Percentiles rank a stretch among this genome's conserved stretches.
phyloP scores from a whole-genome alignment of 1,140 invertebrate genomes.

The Seison nebaliae region DNA sequence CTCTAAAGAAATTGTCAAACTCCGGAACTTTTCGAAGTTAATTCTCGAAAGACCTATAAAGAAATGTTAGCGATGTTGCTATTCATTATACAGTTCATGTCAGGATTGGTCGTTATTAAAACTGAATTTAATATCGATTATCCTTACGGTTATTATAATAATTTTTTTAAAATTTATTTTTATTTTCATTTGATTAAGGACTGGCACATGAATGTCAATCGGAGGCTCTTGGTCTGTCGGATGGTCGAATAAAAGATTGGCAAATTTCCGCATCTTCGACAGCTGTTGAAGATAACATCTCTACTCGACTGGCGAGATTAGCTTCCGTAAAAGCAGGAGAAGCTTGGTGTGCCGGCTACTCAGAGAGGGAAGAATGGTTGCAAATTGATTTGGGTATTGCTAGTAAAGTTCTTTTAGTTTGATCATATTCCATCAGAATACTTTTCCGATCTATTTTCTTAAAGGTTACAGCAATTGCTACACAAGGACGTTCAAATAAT shows the following conservation, averaged over 20 bases:
- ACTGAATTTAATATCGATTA: too few species aligned
- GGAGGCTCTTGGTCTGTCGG: slow-evolving; percentile 6
- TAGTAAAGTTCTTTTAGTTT: slow-evolving; percentile 25
- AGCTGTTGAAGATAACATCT: slow-evolving; percentile 30
- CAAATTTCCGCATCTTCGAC: slow-evolving; percentile 34
- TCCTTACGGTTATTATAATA: too few species aligned
- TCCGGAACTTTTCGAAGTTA: too few species aligned
- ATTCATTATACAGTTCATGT: too few species aligned
- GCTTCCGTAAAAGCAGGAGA: slow-evolving; percentile 30
- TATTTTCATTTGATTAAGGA: too few species aligned
- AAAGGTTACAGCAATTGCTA: slow-evolving; percentile 33
- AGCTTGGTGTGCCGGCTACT: slow-evolving; percentile 33
- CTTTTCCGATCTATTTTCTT: slow-evolving; percentile 9
- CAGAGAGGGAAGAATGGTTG: slow-evolving; percentile 33
- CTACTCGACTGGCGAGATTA: slow-evolving; percentile 33
- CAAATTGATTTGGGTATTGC: slow-evolving; percentile 31
- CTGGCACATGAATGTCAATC: slow-evolving; percentile 1
- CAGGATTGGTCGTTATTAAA: too few species aligned
- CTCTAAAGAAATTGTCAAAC: too few species aligned
- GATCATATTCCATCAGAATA: background rate
- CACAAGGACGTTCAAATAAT: slow-evolving; percentile 32
- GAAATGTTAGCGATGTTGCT: too few species aligned
- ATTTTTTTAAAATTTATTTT: too few species aligned
- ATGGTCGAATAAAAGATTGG: slow-evolving; percentile 31
- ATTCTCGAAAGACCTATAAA: too few species aligned